Evolutionary conservation across 1,140 invertebrate species (phyloP).

Genomic region (Cotesia glomerata): DNA sequence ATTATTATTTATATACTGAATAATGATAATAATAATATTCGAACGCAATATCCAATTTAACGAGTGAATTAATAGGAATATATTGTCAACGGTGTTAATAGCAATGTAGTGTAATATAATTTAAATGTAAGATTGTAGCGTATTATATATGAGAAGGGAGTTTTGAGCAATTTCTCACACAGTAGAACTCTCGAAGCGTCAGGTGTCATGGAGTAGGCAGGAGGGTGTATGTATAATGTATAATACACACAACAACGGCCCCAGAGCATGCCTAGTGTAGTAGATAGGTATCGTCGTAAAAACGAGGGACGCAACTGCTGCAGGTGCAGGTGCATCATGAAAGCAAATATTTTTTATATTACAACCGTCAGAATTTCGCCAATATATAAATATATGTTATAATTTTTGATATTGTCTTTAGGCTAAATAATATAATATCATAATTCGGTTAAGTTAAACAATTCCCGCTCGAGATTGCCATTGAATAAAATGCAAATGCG

Average conservation of each 20-base stretch:
- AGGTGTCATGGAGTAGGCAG: constrained; percentile 6
- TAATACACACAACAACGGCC: constrained; percentile 2
- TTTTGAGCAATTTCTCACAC: constrained; percentile 10
- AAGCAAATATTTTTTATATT: not conserved
- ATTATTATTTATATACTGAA: too few species aligned
- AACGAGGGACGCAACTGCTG: constrained; percentile 14
- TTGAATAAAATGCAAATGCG: too few species aligned
- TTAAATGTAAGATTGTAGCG: not conserved
- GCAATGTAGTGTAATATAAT: not conserved
- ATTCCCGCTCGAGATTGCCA: too few species aligned
- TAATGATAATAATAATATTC: too few species aligned
- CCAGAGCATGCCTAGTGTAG: not conserved
- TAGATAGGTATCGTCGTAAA: constrained; percentile 17
- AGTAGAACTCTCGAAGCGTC: constrained; percentile 4
- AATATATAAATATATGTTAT: constrained; percentile 9
- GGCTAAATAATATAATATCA: too few species aligned
- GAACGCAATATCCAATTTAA: too few species aligned
- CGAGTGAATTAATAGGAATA: not conserved
- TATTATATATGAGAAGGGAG: constrained; percentile 13
- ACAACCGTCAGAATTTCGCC: constrained; percentile 12
- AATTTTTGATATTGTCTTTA: not conserved
- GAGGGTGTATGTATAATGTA: constrained; percentile 3
- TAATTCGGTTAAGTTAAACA: too few species aligned
- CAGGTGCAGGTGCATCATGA: constrained; percentile 20
- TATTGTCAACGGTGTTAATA: not conserved